Percentiles rank a stretch among this genome's conserved stretches.
Evolutionary conservation across 1,140 invertebrate genomes (phyloP).

Genomic region (Polyergus mexicanus): DNA sequence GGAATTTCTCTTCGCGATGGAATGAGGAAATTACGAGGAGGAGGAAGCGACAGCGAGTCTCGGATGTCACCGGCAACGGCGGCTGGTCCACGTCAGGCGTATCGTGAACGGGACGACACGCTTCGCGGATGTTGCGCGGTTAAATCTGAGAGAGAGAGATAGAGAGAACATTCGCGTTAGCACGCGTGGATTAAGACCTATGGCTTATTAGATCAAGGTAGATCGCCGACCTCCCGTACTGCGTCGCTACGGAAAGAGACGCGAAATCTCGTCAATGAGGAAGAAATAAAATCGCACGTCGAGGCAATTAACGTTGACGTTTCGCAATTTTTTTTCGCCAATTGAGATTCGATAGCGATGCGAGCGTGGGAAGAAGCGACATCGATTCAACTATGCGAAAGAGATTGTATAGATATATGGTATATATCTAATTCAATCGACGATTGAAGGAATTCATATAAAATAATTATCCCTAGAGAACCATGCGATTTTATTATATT

Average conservation of each 20-base stretch:
- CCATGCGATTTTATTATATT: slow-evolving; percentile 8
- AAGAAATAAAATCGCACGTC: background rate
- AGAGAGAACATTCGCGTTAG: slow-evolving; percentile 1
- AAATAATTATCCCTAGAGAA: background rate
- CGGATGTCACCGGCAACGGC: slow-evolving; percentile 67
- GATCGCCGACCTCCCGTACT: slow-evolving; percentile 26
- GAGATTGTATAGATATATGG: background rate
- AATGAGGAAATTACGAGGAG: slow-evolving; percentile 71
- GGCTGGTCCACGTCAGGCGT: slow-evolving; percentile 72
- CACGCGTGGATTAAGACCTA: slow-evolving; percentile 42
- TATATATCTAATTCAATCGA: slow-evolving; percentile 18
- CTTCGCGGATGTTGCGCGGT: slow-evolving; percentile 66
- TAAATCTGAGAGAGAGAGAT: slow-evolving; percentile 23
- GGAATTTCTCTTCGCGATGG: slow-evolving; percentile 54
- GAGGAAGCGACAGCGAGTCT: slow-evolving; percentile 64
- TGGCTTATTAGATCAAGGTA: background rate
- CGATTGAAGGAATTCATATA: slow-evolving; percentile 24
- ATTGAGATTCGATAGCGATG: background rate
- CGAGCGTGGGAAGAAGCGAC: background rate
- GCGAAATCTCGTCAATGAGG: background rate
- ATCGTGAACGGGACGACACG: slow-evolving; percentile 73
- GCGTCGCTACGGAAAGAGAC: background rate
- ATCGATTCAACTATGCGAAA: slow-evolving; percentile 14
- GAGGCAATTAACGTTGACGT: background rate
- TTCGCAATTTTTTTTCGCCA: background rate